These are phyloP conservation scores for Calameuta filiformis DNA, from an alignment of 2,888 invertebrate species.

Conservation along the genomic window DNA sequence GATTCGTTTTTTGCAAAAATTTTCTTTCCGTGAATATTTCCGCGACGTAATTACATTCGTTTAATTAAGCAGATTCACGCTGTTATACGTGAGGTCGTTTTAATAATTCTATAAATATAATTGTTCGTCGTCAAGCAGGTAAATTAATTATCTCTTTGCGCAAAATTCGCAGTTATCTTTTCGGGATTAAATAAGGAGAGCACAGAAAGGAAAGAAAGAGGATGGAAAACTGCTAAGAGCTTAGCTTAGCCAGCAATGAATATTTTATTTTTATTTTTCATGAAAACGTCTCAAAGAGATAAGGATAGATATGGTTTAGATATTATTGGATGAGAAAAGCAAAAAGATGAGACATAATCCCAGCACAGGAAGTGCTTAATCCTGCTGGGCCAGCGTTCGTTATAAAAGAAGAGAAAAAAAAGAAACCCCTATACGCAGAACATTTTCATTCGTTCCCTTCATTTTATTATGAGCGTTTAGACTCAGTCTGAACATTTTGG, in stretches of 20 bases:
- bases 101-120: background rate
- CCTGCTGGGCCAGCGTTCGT: background rate
- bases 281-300: background rate
- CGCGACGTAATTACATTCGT: background rate
- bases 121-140: background rate
- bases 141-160: background rate
- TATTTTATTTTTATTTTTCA: background rate
- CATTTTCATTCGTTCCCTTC: background rate
- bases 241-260: background rate
- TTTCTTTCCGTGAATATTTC: background rate
- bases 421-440: background rate
- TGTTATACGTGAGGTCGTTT: background rate
- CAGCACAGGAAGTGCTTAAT: background rate
- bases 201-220: background rate
- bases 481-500: background rate
- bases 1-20: background rate
- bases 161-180: background rate
- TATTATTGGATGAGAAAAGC: background rate
- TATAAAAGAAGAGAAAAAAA: background rate
- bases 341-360: background rate
- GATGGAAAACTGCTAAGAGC: background rate
- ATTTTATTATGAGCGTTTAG: background rate
- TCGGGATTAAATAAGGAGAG: background rate
- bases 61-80: background rate
- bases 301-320: background rate